Percentiles rank a stretch among this genome's conserved stretches.
phyloP scores from a whole-genome alignment of 92 coral and sea anemone genomes.

The Phymanthus crucifer region DNA sequence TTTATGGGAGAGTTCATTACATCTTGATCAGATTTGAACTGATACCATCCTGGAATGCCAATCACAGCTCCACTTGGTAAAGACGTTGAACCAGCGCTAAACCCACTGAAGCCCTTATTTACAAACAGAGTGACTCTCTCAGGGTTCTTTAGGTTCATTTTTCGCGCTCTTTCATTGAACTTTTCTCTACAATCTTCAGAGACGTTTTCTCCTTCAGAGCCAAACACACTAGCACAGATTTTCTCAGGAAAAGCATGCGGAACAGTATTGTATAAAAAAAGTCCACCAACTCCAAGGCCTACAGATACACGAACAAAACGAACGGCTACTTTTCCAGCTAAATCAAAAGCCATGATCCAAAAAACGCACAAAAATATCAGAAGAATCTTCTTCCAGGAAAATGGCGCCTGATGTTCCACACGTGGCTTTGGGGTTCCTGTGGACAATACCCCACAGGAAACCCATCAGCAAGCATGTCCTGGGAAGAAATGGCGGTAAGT shows the following conservation, averaged over 20 bases:
- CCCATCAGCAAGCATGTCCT: not conserved
- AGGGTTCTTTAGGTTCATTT: constrained; percentile 50
- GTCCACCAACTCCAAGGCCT: constrained; percentile 80
- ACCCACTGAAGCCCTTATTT: constrained; percentile 72
- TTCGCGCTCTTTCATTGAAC: constrained; percentile 67
- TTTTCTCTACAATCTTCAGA: constrained; percentile 56
- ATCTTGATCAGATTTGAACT: constrained; percentile 60
- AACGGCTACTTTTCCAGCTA: constrained; percentile 63
- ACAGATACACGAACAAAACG: constrained; percentile 77
- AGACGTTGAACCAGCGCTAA: constrained; percentile 66
- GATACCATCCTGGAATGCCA: constrained; percentile 79
- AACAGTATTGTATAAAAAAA: constrained; percentile 60
- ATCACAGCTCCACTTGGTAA: constrained; percentile 74
- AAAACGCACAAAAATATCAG: not conserved
- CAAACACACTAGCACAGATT: constrained; percentile 55
- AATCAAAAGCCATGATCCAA: constrained; percentile 54
- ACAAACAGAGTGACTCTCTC: constrained; percentile 65
- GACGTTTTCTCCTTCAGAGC: constrained; percentile 48
- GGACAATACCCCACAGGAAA: not conserved
- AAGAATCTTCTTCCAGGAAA: not conserved
- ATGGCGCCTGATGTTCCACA: constrained; percentile 8
- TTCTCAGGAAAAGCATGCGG: constrained; percentile 65
- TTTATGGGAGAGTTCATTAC: constrained; percentile 69
- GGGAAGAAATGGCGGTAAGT: not conserved
- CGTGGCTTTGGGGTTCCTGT: constrained; percentile 18